phyloP scores from a whole-genome alignment of 2,888 invertebrate species.

The Laspeyria flexula region DNA sequence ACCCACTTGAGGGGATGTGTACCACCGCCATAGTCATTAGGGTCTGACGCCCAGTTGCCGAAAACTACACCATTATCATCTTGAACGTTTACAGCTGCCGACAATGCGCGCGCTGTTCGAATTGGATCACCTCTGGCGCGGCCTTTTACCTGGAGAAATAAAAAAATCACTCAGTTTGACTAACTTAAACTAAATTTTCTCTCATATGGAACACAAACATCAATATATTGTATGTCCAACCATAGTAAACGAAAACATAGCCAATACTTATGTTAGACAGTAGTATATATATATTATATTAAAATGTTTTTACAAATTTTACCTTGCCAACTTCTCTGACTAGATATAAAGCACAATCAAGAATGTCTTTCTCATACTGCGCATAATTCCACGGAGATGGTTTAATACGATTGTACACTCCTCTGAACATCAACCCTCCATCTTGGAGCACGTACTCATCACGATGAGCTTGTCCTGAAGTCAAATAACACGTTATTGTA shows the following conservation, averaged over 20 bases:
- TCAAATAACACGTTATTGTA: not conserved
- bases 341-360: constrained; percentile 92
- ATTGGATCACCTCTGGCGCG: constrained; percentile 92
- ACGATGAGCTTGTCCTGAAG: constrained; percentile 88
- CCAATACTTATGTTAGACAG: no score
- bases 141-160: constrained; percentile 73
- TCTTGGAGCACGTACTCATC: constrained; percentile 95
- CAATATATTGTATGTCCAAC: no score
- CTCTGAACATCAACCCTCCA: constrained; percentile 96
- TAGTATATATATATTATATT: no score
- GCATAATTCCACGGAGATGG: constrained; percentile 97
- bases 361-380: constrained; percentile 93
- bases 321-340: constrained; percentile 90
- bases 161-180: no score
- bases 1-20: constrained; percentile 96
- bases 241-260: no score
- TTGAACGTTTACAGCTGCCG: constrained; percentile 94
- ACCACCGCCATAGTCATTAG: constrained; percentile 93
- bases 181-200: no score
- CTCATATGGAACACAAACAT: no score
- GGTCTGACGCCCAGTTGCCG: constrained; percentile 95
- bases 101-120: constrained; percentile 91
- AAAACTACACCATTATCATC: constrained; percentile 94
- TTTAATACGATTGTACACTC: constrained; percentile 93
- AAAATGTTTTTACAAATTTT: no score